A percentile compares a stretch with the other conserved stretches of the same genome.
phyloP scores from a whole-genome alignment of 2,797 vertebrate species.

The Cyprinodon diabolis region DNA sequence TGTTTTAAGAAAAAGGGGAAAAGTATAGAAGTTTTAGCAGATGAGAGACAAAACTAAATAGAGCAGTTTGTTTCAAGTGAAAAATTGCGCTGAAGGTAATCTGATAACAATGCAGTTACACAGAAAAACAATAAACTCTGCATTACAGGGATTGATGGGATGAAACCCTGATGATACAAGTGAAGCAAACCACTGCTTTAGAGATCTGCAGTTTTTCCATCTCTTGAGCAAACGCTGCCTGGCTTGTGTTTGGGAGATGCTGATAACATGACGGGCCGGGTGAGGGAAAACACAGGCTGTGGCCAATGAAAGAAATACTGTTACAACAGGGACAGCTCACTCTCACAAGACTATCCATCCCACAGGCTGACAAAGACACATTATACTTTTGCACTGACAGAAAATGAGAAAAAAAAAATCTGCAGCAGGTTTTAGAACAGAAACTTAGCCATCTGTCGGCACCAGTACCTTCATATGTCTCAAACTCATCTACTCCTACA shows the following conservation, averaged over 20 bases:
- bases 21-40: conserved; percentile 28
- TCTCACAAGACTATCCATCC: conserved; percentile 36
- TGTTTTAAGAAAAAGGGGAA: conserved; percentile 19
- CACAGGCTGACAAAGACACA: conserved; percentile 33
- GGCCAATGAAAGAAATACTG: conserved; percentile 35
- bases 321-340: conserved; percentile 42
- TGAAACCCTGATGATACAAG: conserved; percentile 41
- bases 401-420: background rate
- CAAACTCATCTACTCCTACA: conserved; percentile 26
- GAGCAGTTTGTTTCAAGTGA: conserved; percentile 41
- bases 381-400: conserved; percentile 15
- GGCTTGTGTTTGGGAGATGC: conserved; percentile 16
- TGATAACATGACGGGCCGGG: conserved; percentile 15
- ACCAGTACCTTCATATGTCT: conserved; percentile 21
- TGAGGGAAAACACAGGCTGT: conserved; percentile 7
- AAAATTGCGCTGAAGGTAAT: conserved; percentile 58
- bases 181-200: conserved; percentile 26
- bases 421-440: background rate
- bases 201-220: background rate
- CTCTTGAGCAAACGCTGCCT: conserved; percentile 10
- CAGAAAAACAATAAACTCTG: conserved; percentile 70
- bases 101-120: conserved; percentile 63
- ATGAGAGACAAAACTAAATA: conserved; percentile 36
- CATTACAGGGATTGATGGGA: conserved; percentile 65
- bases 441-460: background rate